These are phyloP conservation scores for Heliconius hewitsoni DNA, from an alignment of 1,140 invertebrate species.

Conservation along the genomic window DNA sequence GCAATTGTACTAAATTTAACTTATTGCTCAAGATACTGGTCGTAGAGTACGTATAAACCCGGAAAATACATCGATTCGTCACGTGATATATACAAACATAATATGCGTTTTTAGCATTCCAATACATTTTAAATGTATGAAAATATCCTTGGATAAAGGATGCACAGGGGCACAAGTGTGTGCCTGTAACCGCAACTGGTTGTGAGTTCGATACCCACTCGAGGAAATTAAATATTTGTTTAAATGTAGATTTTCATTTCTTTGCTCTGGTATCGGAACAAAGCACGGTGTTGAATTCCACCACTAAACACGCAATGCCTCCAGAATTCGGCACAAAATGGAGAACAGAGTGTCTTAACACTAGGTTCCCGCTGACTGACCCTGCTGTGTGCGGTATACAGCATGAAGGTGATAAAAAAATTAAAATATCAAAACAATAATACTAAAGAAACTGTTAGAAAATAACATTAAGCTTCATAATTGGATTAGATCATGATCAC, in stretches of 20 bases:
- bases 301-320: too few relatives aligned
- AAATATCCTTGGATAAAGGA: neutral
- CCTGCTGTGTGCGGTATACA: neutral
- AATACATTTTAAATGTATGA: neutral
- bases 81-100: neutral
- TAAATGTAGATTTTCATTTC: too few relatives aligned
- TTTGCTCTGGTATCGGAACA: too few relatives aligned
- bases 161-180: too few relatives aligned
- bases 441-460: neutral
- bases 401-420: too few relatives aligned
- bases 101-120: neutral
- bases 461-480: neutral
- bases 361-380: neutral
- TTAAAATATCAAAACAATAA: neutral
- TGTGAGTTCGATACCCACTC: too few relatives aligned
- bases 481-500: neutral
- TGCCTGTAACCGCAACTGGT: too few relatives aligned
- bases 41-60: neutral
- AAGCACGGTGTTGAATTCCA: too few relatives aligned
- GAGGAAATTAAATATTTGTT: too few relatives aligned
- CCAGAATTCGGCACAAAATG: too few relatives aligned
- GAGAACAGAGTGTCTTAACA: neutral
- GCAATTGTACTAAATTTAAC: conserved; percentile 4
- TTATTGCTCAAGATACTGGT: conserved; percentile 3
- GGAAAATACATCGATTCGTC: conserved; percentile 2